Conservation (phyloP, 1,140 invertebrate genomes). For the Lepidurus couesii region DNA sequence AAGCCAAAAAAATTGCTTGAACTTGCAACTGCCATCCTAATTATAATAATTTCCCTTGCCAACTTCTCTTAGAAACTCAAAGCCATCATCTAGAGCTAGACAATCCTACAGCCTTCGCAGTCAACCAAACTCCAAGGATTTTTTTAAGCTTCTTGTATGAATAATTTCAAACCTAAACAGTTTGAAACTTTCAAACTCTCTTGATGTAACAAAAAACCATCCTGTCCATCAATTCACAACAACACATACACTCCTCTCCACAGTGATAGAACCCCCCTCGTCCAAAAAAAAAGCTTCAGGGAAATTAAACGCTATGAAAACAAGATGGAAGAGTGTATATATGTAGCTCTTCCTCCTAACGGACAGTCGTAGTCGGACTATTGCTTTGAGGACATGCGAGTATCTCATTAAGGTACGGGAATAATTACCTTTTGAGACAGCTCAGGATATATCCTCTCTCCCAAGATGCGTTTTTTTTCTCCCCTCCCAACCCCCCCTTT, state of each 20-base stretch:
- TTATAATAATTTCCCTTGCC: no score
- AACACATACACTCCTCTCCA: background rate
- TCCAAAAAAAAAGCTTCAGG: background rate
- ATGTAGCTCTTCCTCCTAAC: background rate
- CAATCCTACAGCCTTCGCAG: no score
- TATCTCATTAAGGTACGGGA: constrained; percentile 19
- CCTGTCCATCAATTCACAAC: constrained; percentile 11
- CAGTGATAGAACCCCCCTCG: background rate
- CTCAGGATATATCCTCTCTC: constrained; percentile 3
- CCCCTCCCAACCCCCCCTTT: background rate
- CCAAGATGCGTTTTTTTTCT: background rate
- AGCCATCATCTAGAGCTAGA: no score
- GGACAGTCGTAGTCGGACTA: background rate
- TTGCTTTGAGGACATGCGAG: background rate
- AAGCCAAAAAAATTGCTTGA: no score
- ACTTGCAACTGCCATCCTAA: no score
- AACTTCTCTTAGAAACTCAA: no score
- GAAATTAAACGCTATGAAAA: background rate
- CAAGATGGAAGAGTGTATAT: background rate
- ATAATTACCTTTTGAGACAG: constrained; percentile 22
- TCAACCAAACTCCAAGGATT: no score
- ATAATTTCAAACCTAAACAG: constrained; percentile 6
- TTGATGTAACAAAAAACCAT: background rate
- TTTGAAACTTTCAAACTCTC: background rate
- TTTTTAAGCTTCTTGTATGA: background rate